Base-by-base conservation (phyloP, 2,888 invertebrate genomes). In the Biston stratarius region DNA sequence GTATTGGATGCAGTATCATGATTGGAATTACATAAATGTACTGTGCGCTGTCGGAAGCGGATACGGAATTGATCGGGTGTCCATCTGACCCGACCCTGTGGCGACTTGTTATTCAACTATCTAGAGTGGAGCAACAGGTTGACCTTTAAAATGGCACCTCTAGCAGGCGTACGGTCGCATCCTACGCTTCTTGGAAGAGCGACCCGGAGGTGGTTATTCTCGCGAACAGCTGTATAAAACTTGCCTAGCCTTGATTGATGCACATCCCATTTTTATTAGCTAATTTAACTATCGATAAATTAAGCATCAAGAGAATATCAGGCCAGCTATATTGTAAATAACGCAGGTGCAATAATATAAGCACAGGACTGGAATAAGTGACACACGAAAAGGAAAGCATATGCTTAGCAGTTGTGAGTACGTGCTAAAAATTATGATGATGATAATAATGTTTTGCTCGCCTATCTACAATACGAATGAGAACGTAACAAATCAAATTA, bases 81-180 rank as follows among this genome's bases (percentile, higher is more conserved):
- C 79, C 81, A 85, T 77, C 81, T 86, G 86, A 84, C 80, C 80
- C 79, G 90, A 88, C 92, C 91, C 90, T 90, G 90, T 77, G 77
- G 76, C 77, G 83, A 88, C 87, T 80, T 81, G 90, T 90, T 85
- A 83, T 86, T 83, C 86, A 86, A 90, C 89, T 82, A 87, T 90
- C 87, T 84, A 84, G 76, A 83, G 78, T 83, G 83, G 77, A 82
- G 79, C 78, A 81, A 87, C 85, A 78, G 69, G 87, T 81, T 85
- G 87, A 88, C 91, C 92, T 91, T 89, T 89, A 58, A 40, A 24
- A 45, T 38, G 33, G 45, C 45, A 33, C 14, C 24, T 51, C 61
- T 44, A 57, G 10, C n/a, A 56, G 5, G 45, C 33, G 9, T 12
- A 11, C 7, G 38, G 33, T 49, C 9, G 56, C 67, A 64, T 68